Base-by-base conservation (phyloP, 2,797 vertebrate species). In the Telmatherina bonti region DNA sequence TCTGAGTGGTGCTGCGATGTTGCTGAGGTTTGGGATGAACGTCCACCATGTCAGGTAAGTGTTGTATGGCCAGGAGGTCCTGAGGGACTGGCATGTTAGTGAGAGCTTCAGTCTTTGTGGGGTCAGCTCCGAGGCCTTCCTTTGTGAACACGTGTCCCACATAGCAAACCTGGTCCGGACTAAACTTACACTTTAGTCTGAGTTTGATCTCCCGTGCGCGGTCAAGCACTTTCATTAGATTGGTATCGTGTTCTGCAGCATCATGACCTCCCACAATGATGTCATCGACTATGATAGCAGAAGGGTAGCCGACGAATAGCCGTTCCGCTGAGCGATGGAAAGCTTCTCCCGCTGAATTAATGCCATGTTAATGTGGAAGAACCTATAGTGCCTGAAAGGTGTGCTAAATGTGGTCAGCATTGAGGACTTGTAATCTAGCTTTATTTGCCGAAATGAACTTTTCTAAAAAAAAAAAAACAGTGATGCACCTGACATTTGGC, bases 401-500 rank as follows among this genome's bases (percentile, higher is more conserved):
- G 69, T 82, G 9, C 58, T 84, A 35, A 85, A 86, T 18, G 70
- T 84, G 0, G 58, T 88, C 0, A 73, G 2, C 53, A 76, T 10
- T 5, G 63, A 87, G 0, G 82, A 89, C 3, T 72, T 76, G 0
- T 57, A 0, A 5, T 79, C 36, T 0, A 78, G 67, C 0, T 0
- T 0, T 27, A 89, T 79, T 7, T 82, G 67, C 79, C 81, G 81
- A 33, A 88, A 86, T 0, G 58, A 74, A 13, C 9, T 83, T 2
- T 82, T 78, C 1, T 84, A 58, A 1, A 82, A 20, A 0, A 86
- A 67, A 1, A 57, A 84, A 3, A 82, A 87, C 0, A 80, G 26
- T 6, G 68, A 62, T 20, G 73, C 69, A 0, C 47, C 52, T 29
- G 74, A 72, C 78, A 88, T 88, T 1, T 79, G 74, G 0, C 71